A percentile compares a stretch with the other conserved stretches of the same genome.
Evolutionary conservation across 2,888 invertebrate species (phyloP).

Genomic region (Drosophila fulvimacula): DNA sequence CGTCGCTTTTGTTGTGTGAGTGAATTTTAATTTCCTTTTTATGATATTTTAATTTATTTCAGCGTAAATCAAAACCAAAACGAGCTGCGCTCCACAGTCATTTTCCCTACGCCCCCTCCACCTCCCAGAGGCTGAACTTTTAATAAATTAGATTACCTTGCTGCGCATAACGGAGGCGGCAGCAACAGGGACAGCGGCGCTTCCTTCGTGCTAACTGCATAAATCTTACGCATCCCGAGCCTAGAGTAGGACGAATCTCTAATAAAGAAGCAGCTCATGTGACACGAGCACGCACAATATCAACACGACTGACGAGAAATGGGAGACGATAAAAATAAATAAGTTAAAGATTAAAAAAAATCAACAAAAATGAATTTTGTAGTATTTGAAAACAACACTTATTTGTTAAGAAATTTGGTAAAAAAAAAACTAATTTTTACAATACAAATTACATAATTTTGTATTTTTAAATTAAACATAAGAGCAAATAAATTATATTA

Average conservation of each 20-base stretch:
- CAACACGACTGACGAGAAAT: not conserved
- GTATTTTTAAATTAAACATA: too few species aligned
- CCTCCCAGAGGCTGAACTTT: conserved; percentile 70
- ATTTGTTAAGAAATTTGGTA: too few species aligned
- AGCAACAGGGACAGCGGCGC: conserved; percentile 43
- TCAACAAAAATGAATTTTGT: too few species aligned
- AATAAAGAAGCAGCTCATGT: conserved; percentile 7
- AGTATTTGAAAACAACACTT: too few species aligned
- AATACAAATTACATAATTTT: too few species aligned
- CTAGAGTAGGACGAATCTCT: conserved; percentile 19
- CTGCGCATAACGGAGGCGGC: conserved; percentile 29
- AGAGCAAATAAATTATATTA: not conserved
- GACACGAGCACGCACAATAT: conserved; percentile 7
- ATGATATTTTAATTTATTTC: conserved; percentile 84
- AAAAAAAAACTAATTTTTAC: too few species aligned
- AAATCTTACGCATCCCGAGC: conserved; percentile 50
- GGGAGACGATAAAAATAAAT: not conserved
- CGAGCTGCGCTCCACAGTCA: conserved; percentile 58
- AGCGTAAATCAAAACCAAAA: conserved; percentile 83
- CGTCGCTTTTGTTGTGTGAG: conserved; percentile 69
- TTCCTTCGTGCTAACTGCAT: conserved; percentile 72
- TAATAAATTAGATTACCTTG: conserved; percentile 77
- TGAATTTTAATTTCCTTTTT: conserved; percentile 84
- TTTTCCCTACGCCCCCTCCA: not conserved
- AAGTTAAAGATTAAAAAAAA: not conserved